These are phyloP conservation scores for Drosophila lacicola DNA, from an alignment of 2,888 invertebrate species.

Conservation along the genomic window DNA sequence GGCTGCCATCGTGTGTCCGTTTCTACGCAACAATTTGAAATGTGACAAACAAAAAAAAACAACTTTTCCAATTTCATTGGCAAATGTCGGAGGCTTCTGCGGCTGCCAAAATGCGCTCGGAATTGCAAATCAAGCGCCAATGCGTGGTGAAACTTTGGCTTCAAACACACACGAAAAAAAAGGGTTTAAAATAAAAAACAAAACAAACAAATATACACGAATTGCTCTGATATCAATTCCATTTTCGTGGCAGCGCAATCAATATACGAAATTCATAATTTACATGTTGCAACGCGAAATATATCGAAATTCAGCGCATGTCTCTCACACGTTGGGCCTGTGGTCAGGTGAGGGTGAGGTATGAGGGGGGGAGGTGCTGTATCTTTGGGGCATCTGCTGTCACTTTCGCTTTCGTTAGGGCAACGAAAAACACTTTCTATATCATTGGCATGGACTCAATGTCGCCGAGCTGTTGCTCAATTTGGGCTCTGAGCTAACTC, in stretches of 20 bases:
- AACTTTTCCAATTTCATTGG: slow-evolving; percentile 75
- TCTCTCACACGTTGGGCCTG: slow-evolving; percentile 14
- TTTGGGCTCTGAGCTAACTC: slow-evolving; percentile 21
- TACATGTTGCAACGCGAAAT: slow-evolving; percentile 36
- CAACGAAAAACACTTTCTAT: slow-evolving; percentile 73
- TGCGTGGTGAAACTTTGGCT: slow-evolving; percentile 64
- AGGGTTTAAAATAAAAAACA: slow-evolving; percentile 6
- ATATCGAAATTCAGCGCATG: slow-evolving; percentile 66
- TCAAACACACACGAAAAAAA: slow-evolving; percentile 1
- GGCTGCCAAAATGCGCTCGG: slow-evolving; percentile 54
- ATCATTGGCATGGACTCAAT: slow-evolving; percentile 48
- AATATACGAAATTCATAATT: slow-evolving; percentile 76
- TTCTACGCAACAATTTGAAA: slow-evolving; percentile 76
- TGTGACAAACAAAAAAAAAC: slow-evolving; percentile 32
- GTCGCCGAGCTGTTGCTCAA: slow-evolving; percentile 30
- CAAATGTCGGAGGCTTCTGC: slow-evolving; percentile 37
- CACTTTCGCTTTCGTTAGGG: slow-evolving; percentile 73
- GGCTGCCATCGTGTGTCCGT: slow-evolving; percentile 49
- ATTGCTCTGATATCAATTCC: slow-evolving; percentile 50
- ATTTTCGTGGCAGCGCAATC: slow-evolving; percentile 61
- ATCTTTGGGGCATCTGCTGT: slow-evolving; percentile 21
- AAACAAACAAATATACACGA: slow-evolving; percentile 3
- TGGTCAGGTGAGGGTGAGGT: not conserved
- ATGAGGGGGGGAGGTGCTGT: not conserved
- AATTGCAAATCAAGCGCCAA: slow-evolving; percentile 69